phyloP scores from a whole-genome alignment of 2,888 invertebrate species.

The Ptychoptera albimana region DNA sequence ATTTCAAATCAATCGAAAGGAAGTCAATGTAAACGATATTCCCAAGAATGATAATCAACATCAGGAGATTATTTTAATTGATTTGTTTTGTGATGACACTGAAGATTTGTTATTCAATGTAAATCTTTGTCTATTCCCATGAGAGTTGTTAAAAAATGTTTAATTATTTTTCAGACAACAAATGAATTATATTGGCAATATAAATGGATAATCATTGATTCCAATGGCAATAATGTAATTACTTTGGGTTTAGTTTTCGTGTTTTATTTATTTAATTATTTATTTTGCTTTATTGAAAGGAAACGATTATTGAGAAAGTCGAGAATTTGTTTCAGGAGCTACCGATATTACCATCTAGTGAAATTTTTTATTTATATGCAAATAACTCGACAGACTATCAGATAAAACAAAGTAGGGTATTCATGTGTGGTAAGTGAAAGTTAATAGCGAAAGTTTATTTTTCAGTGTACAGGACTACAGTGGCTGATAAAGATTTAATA shows the following conservation, averaged over 20 bases:
- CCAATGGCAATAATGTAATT: neutral
- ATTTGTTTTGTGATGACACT: slow-evolving; percentile 11
- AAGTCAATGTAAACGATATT: slow-evolving; percentile 7
- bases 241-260: no score
- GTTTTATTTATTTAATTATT: no score
- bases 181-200: slow-evolving; percentile 6
- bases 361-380: slow-evolving; percentile 13
- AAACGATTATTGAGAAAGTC: slow-evolving; percentile 3
- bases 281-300: no score
- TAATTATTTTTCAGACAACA: neutral
- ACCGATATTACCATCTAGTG: slow-evolving; percentile 12
- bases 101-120: slow-evolving; percentile 8
- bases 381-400: slow-evolving; percentile 1
- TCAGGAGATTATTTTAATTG: slow-evolving; percentile 15
- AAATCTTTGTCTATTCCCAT: neutral
- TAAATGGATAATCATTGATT: slow-evolving; percentile 8
- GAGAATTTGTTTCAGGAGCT: slow-evolving; percentile 8
- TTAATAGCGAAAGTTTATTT: no score
- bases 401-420: slow-evolving; percentile 9
- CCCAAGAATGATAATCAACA: slow-evolving; percentile 14
- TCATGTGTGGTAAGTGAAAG: no score
- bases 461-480: no score
- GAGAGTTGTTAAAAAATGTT: neutral
- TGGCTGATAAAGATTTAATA: slow-evolving; percentile 6
- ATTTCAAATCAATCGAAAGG: neutral